Conservation (phyloP, 2,797 vertebrate species). For the Clarias laeviceps region DNA sequence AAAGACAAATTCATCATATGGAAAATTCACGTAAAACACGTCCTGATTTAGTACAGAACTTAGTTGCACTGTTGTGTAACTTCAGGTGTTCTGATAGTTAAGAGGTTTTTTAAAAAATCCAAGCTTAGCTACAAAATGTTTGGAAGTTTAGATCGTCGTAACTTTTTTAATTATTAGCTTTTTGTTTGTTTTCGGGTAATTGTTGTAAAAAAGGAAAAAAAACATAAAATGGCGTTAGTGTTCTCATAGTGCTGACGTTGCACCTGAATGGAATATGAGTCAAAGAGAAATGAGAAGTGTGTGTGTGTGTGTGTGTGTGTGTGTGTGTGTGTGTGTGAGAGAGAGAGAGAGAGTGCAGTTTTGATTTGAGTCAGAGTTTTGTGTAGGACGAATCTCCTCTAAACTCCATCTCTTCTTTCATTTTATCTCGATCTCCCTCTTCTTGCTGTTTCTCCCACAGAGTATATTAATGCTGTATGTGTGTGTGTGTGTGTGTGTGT, state of each 20-base stretch:
- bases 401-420: constrained; percentile 62
- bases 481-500: constrained; percentile 23
- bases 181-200: not conserved
- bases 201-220: no score
- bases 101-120: not conserved
- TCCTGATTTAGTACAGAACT: not conserved
- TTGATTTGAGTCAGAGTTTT: constrained; percentile 77
- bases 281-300: constrained; percentile 58
- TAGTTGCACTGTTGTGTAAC: not conserved
- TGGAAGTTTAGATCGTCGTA: not conserved
- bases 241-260: constrained; percentile 28
- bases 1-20: no score
- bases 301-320: constrained; percentile 42
- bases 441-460: constrained; percentile 11
- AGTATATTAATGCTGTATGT: constrained; percentile 5
- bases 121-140: not conserved
- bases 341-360: constrained; percentile 52
- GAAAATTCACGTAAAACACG: not conserved
- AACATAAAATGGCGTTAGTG: not conserved
- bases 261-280: constrained; percentile 34
- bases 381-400: constrained; percentile 69
- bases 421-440: constrained; percentile 51
- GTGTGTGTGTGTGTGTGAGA: constrained; percentile 35
- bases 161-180: not conserved
- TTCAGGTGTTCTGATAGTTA: not conserved